These are phyloP conservation scores for Rhinichthys klamathensis DNA, from an alignment of 2,113 vertebrate species.

Conservation along the genomic window DNA sequence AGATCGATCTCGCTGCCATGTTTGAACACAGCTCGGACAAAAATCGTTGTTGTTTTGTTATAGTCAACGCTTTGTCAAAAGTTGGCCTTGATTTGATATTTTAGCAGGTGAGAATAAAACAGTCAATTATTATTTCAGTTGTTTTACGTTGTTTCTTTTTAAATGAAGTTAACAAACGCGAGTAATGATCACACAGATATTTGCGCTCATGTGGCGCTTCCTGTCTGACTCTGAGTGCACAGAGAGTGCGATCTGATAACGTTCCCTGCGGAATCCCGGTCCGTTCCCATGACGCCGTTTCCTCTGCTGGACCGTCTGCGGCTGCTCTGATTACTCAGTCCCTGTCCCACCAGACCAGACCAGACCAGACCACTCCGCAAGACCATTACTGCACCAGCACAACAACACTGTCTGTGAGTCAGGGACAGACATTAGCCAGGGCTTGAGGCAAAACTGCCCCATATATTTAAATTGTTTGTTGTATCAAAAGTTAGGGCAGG, in stretches of 20 bases:
- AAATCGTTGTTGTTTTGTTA: not conserved
- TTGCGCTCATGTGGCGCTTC: constrained; percentile 18
- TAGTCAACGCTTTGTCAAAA: not conserved
- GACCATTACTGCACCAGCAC: constrained; percentile 5
- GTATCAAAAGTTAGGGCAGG: not conserved
- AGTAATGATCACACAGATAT: not conserved
- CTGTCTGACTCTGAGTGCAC: constrained; percentile 47
- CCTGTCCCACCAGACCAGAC: constrained; percentile 69
- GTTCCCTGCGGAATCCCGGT: constrained; percentile 41
- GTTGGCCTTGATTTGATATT: not conserved
- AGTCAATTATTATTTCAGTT: not conserved
- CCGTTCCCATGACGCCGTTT: constrained; percentile 79
- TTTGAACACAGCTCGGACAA: not conserved
- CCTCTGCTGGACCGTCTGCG: constrained; percentile 74
- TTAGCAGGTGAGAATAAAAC: not conserved
- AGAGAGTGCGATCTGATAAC: constrained; percentile 72
- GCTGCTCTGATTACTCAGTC: constrained; percentile 66
- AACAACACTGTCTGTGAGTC: not conserved
- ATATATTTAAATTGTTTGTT: not conserved
- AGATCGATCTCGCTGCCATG: constrained; percentile 57
- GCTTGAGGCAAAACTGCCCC: not conserved
- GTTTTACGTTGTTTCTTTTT: not conserved
- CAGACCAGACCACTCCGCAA: not conserved
- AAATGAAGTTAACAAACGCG: not conserved
- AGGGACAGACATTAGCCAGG: not conserved